Percentiles rank a stretch among this genome's conserved stretches.
Conservation (phyloP, 1,140 invertebrate genomes). For the Bombus superbus region DNA sequence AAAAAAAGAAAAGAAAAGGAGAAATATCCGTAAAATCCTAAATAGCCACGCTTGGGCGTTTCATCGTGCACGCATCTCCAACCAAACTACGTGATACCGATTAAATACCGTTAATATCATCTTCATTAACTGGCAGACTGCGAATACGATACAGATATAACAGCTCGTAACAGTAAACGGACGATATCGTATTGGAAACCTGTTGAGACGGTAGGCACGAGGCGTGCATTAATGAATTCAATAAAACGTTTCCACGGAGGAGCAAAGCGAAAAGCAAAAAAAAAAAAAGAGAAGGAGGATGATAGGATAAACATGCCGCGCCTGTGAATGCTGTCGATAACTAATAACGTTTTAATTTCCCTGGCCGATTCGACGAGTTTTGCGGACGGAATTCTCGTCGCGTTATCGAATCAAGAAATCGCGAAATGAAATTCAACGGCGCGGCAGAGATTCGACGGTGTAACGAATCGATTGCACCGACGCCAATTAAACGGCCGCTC, state of each 20-base stretch:
- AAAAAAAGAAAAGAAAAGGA: too few species aligned
- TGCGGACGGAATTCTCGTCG: neutral
- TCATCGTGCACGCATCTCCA: too few species aligned
- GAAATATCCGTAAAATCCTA: too few species aligned
- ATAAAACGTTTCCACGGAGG: conserved; percentile 16
- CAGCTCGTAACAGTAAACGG: neutral
- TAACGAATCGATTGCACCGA: conserved; percentile 30
- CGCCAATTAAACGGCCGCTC: conserved; percentile 18
- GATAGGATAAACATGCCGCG: conserved; percentile 7
- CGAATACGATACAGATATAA: too few species aligned
- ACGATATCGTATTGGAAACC: neutral
- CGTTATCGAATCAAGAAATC: conserved; percentile 27
- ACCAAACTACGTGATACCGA: too few species aligned
- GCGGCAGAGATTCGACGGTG: neutral
- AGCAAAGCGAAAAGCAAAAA: neutral
- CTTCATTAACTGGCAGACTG: neutral
- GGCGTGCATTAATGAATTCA: conserved; percentile 25
- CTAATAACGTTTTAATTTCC: conserved; percentile 33
- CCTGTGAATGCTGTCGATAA: neutral
- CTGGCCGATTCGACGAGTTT: neutral
- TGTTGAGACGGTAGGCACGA: neutral
- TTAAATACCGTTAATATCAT: neutral
- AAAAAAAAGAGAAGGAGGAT: neutral
- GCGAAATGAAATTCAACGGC: conserved; percentile 25
- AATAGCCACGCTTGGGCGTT: too few species aligned